Evolutionary conservation across 1,140 invertebrate species (phyloP).

Genomic region (Hyphantria cunea): DNA sequence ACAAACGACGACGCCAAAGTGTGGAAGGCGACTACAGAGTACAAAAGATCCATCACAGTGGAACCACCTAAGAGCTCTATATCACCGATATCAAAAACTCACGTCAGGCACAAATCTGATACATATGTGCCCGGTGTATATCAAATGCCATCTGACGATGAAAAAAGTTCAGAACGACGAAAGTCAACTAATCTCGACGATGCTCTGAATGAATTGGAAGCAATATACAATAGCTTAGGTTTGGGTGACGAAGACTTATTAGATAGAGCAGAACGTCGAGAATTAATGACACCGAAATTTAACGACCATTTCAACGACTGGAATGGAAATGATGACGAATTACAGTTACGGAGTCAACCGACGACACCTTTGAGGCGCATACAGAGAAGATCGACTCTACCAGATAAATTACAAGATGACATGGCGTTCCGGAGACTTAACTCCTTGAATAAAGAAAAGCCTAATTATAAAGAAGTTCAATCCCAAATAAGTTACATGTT

Average conservation of each 20-base stretch:
- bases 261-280: conserved; percentile 89
- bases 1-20: conserved; percentile 66
- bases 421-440: conserved; percentile 90
- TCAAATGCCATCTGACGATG: conserved; percentile 73
- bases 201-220: conserved; percentile 93
- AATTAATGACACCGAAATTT: conserved; percentile 83
- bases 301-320: conserved; percentile 74
- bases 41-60: conserved; percentile 65
- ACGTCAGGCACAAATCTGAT: conserved; percentile 74
- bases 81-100: conserved; percentile 65
- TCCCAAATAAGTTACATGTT: conserved; percentile 88
- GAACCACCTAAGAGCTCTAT: conserved; percentile 58
- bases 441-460: conserved; percentile 82
- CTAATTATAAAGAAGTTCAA: conserved; percentile 77
- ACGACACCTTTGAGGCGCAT: conserved; percentile 64
- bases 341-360: conserved; percentile 71
- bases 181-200: conserved; percentile 92
- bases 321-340: conserved; percentile 75
- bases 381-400: conserved; percentile 72
- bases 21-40: conserved; percentile 76
- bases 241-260: conserved; percentile 91
- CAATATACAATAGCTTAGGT: conserved; percentile 92
- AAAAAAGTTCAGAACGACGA: conserved; percentile 74
- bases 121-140: conserved; percentile 55
- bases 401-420: conserved; percentile 88